Conservation (phyloP, 2,113 vertebrate genomes). For the Symphodus melops region DNA sequence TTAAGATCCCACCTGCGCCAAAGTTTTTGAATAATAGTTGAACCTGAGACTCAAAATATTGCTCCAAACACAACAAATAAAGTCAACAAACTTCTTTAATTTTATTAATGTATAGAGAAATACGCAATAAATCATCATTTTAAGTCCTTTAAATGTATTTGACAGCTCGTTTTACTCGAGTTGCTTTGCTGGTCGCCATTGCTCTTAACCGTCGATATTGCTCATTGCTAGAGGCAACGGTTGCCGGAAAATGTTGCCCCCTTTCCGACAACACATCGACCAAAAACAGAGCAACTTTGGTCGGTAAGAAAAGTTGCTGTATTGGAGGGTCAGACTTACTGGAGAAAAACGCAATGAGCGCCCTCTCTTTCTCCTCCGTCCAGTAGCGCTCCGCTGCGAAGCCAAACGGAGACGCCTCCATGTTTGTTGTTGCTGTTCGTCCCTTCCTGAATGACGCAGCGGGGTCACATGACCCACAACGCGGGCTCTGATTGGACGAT, state of each 20-base stretch:
- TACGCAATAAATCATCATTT: not conserved
- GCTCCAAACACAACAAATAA: not conserved
- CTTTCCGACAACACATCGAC: not conserved
- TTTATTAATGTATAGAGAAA: not conserved
- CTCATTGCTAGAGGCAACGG: slow-evolving; percentile 51
- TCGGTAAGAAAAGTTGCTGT: fast-evolving
- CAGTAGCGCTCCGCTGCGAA: slow-evolving; percentile 49
- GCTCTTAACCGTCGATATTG: slow-evolving; percentile 19
- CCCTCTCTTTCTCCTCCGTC: slow-evolving; percentile 69
- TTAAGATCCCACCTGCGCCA: not conserved
- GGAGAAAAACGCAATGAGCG: slow-evolving; percentile 64
- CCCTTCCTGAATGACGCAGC: not conserved
- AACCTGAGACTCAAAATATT: not conserved
- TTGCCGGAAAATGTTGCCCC: slow-evolving; percentile 48
- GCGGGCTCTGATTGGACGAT: slow-evolving; percentile 36
- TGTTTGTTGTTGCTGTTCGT: slow-evolving; percentile 53
- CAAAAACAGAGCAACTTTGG: slow-evolving; percentile 1
- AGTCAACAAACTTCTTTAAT: not conserved
- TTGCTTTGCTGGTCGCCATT: slow-evolving; percentile 68
- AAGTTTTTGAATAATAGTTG: not conserved
- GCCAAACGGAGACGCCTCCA: slow-evolving; percentile 49
- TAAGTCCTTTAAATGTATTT: not conserved
- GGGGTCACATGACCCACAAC: slow-evolving; percentile 31
- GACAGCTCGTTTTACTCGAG: slow-evolving; percentile 10
- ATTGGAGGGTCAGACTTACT: slow-evolving; percentile 33